A percentile compares a stretch with the other conserved stretches of the same genome.
Evolutionary conservation across 2,888 invertebrate species (phyloP).

Genomic region (Thysanoteuthis rhombus): DNA sequence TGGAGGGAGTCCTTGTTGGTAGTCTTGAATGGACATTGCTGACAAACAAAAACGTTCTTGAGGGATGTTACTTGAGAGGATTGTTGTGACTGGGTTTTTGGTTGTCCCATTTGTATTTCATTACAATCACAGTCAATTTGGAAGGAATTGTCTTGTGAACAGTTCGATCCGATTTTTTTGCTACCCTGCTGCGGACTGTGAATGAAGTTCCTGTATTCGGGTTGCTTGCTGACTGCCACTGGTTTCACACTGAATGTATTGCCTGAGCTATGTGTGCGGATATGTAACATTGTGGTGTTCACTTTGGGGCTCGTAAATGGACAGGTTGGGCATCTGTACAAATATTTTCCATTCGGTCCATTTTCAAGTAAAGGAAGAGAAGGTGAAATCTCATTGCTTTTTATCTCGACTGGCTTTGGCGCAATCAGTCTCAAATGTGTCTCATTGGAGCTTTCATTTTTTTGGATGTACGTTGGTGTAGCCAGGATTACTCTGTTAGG

Average conservation of each 20-base stretch:
- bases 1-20: conserved; percentile 39
- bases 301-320: neutral
- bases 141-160: neutral
- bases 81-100: neutral
- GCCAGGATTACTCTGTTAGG: conserved; percentile 15
- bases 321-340: conserved; percentile 1
- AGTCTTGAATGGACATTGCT: conserved; percentile 40
- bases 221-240: neutral
- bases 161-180: neutral
- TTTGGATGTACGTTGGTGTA: conserved; percentile 23
- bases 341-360: neutral
- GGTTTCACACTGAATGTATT: neutral
- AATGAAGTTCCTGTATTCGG: neutral
- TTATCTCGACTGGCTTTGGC: neutral
- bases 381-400: neutral
- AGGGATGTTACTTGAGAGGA: neutral
- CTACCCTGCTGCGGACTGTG: too few species aligned
- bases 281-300: neutral
- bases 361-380: neutral
- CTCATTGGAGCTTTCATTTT: neutral
- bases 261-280: neutral
- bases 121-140: neutral
- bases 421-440: conserved; percentile 14
- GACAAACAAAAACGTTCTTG: conserved; percentile 33
- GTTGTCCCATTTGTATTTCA: neutral